Evolutionary conservation across 2,888 invertebrate species (phyloP).

Genomic region (Leptinotarsa tumamoca): DNA sequence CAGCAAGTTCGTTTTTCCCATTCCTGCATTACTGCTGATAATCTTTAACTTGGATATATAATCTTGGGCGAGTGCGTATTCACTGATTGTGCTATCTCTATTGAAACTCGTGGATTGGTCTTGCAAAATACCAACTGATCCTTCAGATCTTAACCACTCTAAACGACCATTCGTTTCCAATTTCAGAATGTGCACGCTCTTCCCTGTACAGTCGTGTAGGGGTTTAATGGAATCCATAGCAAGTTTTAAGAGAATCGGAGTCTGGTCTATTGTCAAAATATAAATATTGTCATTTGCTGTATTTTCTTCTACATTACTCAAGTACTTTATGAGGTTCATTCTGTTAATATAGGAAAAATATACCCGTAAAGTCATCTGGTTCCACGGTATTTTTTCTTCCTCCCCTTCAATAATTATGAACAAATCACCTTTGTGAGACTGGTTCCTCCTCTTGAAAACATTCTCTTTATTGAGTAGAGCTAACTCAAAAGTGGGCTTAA

Average conservation of each 20-base stretch:
- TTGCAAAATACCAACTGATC: slow-evolving; percentile 22
- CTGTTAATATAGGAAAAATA: background rate
- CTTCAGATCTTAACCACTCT: slow-evolving; percentile 27
- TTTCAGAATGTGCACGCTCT: slow-evolving; percentile 19
- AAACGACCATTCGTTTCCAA: background rate
- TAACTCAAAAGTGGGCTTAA: slow-evolving; percentile 1
- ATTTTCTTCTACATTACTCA: background rate
- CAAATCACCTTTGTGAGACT: slow-evolving; percentile 18
- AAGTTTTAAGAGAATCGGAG: background rate
- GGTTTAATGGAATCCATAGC: background rate
- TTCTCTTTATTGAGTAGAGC: slow-evolving; percentile 17
- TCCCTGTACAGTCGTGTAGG: background rate
- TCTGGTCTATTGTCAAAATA: slow-evolving; percentile 3
- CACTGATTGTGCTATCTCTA: slow-evolving; percentile 4
- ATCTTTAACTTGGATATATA: slow-evolving; percentile 12
- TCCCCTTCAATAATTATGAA: slow-evolving; percentile 22
- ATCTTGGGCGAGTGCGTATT: slow-evolving; percentile 10
- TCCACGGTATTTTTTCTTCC: background rate
- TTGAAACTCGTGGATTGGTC: background rate
- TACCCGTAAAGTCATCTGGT: background rate
- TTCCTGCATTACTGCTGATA: slow-evolving; percentile 30
- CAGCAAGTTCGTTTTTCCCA: slow-evolving; percentile 31
- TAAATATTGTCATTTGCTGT: slow-evolving; percentile 6
- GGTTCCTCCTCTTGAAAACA: slow-evolving; percentile 15
- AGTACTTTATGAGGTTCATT: background rate